Percentiles rank a stretch among this genome's conserved stretches.
These are phyloP conservation scores for Leguminivora glycinivorella DNA, from an alignment of 1,140 invertebrate species.

Conservation along the genomic window DNA sequence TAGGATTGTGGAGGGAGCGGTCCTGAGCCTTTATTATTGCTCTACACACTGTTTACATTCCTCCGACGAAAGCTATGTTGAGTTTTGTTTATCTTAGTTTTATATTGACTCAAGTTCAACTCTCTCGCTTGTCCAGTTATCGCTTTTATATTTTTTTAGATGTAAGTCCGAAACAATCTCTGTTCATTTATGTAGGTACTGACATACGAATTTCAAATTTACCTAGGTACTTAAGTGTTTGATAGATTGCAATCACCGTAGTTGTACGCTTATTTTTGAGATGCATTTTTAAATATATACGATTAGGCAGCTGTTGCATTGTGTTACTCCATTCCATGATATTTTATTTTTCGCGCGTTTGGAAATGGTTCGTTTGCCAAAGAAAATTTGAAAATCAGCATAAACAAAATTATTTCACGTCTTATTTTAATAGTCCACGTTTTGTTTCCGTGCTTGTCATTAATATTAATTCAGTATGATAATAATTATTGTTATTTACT, in stretches of 20 bases:
- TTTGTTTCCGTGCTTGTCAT: constrained; percentile 53
- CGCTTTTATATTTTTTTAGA: constrained; percentile 63
- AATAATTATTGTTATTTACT: constrained; percentile 52
- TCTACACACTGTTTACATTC: constrained; percentile 76
- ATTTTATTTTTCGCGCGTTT: constrained; percentile 58
- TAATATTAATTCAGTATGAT: constrained; percentile 56
- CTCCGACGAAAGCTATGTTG: constrained; percentile 74
- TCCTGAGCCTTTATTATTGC: too few species aligned
- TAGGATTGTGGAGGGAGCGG: too few species aligned
- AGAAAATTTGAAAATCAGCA: constrained; percentile 63
- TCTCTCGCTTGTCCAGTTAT: constrained; percentile 66
- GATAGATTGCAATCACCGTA: constrained; percentile 60
- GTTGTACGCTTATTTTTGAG: constrained; percentile 70
- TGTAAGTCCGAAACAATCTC: constrained; percentile 62
- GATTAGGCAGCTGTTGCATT: constrained; percentile 69
- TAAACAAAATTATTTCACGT: constrained; percentile 51
- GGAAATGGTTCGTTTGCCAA: constrained; percentile 68
- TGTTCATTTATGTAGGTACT: constrained; percentile 51
- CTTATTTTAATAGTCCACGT: constrained; percentile 41
- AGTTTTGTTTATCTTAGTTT: constrained; percentile 74
- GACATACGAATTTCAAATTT: constrained; percentile 65
- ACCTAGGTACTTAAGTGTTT: constrained; percentile 68
- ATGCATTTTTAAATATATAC: constrained; percentile 68
- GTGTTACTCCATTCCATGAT: constrained; percentile 65
- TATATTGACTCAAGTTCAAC: constrained; percentile 61